Conservation (phyloP, 2,113 vertebrate species). For the Oreochromis tanganicae region DNA sequence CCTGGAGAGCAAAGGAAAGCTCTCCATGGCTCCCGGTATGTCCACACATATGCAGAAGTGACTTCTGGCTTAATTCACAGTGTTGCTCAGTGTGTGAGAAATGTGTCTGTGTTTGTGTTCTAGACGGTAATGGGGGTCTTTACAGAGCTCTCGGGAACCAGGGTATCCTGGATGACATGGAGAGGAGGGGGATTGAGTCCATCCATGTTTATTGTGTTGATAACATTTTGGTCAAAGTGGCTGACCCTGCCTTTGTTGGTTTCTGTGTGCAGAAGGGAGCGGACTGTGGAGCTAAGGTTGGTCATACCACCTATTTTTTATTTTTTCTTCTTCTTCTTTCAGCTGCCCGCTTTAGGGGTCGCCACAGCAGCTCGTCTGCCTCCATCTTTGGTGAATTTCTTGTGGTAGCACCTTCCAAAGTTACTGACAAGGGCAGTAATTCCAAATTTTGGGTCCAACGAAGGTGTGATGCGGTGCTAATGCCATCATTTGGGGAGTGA, state of each 20-base stretch:
- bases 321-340: neutral
- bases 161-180: slow-evolving; percentile 84
- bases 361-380: neutral
- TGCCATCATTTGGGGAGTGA: neutral
- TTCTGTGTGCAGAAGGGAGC: slow-evolving; percentile 92
- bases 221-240: slow-evolving; percentile 96
- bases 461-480: neutral
- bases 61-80: neutral
- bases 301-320: neutral
- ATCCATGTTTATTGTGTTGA: slow-evolving; percentile 94
- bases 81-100: neutral
- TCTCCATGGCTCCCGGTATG: slow-evolving; percentile 93
- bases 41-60: neutral
- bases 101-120: neutral
- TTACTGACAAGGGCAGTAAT: neutral
- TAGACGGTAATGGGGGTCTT: slow-evolving; percentile 94
- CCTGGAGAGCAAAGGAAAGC: slow-evolving; percentile 85
- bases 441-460: neutral
- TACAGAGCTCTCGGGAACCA: slow-evolving; percentile 87
- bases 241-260: slow-evolving; percentile 90
- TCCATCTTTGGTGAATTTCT: neutral
- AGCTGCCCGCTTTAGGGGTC: neutral
- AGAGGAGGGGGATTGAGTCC: slow-evolving; percentile 74
- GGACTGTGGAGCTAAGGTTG: slow-evolving; percentile 97
- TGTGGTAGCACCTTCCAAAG: neutral